Conservation (phyloP, 2,888 invertebrate genomes). For the Merodon equestris region DNA sequence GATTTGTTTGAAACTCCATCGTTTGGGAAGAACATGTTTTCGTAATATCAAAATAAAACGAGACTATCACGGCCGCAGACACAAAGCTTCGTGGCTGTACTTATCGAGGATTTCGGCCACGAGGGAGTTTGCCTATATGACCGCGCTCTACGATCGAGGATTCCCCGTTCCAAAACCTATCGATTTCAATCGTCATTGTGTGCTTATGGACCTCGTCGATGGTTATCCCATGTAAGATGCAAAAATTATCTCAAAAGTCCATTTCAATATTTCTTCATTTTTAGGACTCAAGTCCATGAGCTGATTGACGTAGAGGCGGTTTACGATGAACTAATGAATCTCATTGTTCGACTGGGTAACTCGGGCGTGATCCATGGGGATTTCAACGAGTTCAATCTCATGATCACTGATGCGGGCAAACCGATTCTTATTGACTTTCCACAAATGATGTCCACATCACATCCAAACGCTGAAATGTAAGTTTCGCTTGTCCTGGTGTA, state of each 20-base stretch:
- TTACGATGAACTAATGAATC: slow-evolving; percentile 96
- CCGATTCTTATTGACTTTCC: slow-evolving; percentile 98
- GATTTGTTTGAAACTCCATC: slow-evolving; percentile 93
- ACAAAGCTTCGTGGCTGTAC: slow-evolving; percentile 96
- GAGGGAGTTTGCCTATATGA: slow-evolving; percentile 99
- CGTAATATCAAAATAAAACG: slow-evolving; percentile 96
- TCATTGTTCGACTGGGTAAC: slow-evolving; percentile 93
- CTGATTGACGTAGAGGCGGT: slow-evolving; percentile 86
- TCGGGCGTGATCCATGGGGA: slow-evolving; percentile 99
- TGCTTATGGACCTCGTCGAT: slow-evolving; percentile 95
- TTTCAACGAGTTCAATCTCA: slow-evolving; percentile 99
- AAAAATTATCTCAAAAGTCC: neutral
- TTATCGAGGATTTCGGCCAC: slow-evolving; percentile 97
- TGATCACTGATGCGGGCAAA: slow-evolving; percentile 88
- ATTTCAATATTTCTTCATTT: slow-evolving; percentile 12
- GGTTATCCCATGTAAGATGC: slow-evolving; percentile 90
- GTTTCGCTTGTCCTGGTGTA: slow-evolving; percentile 1
- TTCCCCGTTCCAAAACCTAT: slow-evolving; percentile 98
- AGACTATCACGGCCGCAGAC: slow-evolving; percentile 96
- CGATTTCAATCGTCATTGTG: slow-evolving; percentile 96
- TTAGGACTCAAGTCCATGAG: slow-evolving; percentile 83
- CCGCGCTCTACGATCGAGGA: slow-evolving; percentile 91
- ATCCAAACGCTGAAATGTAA: slow-evolving; percentile 93
- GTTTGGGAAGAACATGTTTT: slow-evolving; percentile 96
- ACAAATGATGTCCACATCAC: slow-evolving; percentile 98